These are phyloP conservation scores for Etia nguti DNA, from an alignment of 2,113 vertebrate genomes.

Conservation along the genomic window DNA sequence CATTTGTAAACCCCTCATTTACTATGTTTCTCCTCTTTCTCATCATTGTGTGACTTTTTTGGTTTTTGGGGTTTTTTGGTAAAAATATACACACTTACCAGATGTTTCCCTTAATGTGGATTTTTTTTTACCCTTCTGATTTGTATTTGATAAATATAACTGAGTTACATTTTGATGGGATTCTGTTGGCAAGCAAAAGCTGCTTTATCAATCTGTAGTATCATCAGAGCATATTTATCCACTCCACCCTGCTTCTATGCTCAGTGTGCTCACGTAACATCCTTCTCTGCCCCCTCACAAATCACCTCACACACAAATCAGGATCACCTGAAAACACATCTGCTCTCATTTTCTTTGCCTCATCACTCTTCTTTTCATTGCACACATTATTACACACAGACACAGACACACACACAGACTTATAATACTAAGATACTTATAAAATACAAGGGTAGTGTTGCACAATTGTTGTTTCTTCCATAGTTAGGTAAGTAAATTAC, in stretches of 20 bases:
- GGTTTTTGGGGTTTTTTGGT: neutral
- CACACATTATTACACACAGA: rapidly evolving
- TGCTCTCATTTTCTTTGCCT: neutral
- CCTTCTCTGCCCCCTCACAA: neutral
- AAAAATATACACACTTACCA: neutral
- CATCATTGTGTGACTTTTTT: neutral
- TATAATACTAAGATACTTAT: neutral
- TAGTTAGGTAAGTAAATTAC: neutral
- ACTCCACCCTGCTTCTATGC: neutral
- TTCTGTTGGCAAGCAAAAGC: neutral
- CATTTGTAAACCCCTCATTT: neutral
- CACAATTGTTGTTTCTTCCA: neutral
- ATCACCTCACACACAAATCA: neutral
- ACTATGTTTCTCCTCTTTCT: neutral
- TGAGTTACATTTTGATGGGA: neutral
- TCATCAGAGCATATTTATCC: neutral
- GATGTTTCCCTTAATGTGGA: neutral
- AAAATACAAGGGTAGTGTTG: neutral
- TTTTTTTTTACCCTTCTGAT: neutral
- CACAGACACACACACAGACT: rapidly evolving
- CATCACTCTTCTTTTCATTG: neutral
- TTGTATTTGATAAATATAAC: neutral
- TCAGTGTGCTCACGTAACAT: neutral
- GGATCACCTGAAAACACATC: neutral
- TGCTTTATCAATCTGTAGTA: neutral